A percentile compares a stretch with the other conserved stretches of the same genome.
phyloP scores from a whole-genome alignment of 35 echinoderm and acorn worm genomes.

The Ophiothrix spiculata region DNA sequence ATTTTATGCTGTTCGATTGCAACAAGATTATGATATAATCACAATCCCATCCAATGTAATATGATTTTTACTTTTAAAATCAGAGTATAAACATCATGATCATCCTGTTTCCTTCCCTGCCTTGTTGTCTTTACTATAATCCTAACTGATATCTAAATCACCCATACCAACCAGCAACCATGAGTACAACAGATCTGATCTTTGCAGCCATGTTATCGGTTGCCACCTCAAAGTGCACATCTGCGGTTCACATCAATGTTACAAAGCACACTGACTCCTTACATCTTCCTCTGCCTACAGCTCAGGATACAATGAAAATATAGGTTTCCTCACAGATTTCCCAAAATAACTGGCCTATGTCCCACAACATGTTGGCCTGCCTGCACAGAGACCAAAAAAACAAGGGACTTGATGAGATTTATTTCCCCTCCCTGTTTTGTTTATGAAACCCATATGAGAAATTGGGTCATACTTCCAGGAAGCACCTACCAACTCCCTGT shows the following conservation, averaged over 20 bases:
- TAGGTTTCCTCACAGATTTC: neutral
- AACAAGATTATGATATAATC: no score
- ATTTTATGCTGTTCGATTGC: no score
- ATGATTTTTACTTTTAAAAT: no score
- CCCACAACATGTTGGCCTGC: neutral
- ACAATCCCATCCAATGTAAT: no score
- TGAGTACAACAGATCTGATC: no score
- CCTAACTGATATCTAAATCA: no score
- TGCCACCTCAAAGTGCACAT: no score
- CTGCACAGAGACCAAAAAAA: neutral
- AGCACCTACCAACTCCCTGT: neutral
- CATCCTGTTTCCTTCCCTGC: no score
- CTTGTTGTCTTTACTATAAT: no score
- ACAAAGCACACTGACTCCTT: neutral
- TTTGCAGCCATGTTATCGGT: no score
- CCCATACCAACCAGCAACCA: no score
- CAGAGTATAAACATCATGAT: no score
- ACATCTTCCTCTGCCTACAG: neutral
- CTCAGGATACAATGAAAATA: neutral
- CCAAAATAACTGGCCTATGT: constrained; percentile 4
- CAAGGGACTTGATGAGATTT: neutral
- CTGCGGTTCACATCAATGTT: neutral
- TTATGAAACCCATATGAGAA: neutral
- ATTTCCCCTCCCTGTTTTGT: neutral
- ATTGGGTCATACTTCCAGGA: neutral